Evolutionary conservation across 2,113 vertebrate genomes (phyloP), one percentile per base, ranked within the genome.

Genomic region (Rhinopomastus cyanomelas): DNA sequence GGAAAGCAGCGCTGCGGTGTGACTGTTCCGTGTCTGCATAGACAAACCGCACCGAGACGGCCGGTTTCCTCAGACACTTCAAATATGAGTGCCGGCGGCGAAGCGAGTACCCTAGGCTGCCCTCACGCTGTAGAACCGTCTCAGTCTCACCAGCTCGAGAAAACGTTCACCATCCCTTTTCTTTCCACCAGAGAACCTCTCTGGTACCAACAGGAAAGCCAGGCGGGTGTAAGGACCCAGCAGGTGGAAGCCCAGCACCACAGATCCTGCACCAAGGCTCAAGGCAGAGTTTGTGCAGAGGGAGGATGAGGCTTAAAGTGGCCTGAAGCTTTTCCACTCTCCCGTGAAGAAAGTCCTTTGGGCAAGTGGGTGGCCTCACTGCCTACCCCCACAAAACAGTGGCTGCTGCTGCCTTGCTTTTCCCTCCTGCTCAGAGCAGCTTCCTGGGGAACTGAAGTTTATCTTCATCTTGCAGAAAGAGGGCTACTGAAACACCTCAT

Each of bases 381-480:
- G 26, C 30, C 53, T 17, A 4, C 19, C 27, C 44, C 22, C 16
- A 39, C 32, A 69, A 37, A 37, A 11, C 1, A 1, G 9, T 4
- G 30, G 14, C 11, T 46, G 29, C 19, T 8, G 7, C 39, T 29
- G 27, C 68, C 12, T 23, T 60, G 30, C 17, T 0, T 0, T 30
- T 69, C n/a, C 18, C 20, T 87, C 52, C 49, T 42, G 27, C 79
- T 37, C 5, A 2, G 9, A 71, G 39, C 61, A 20, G n/a, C 30
- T 57, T 85, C 75, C n/a, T 8, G 3, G 32, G 26, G 16, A 77
- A 30, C 23, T 10, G 30, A 16, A 53, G 30, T 19, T 30, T 26
- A 42, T 16, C 51, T 16, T 85, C 29, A 34, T 32, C 53, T 75
- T 57, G 32, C 25, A n/a, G 39, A 77, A 16, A 25, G n/a, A 30